Evolutionary conservation across 2,888 invertebrate genomes (phyloP).

Genomic region (Agrilus cyanescens): DNA sequence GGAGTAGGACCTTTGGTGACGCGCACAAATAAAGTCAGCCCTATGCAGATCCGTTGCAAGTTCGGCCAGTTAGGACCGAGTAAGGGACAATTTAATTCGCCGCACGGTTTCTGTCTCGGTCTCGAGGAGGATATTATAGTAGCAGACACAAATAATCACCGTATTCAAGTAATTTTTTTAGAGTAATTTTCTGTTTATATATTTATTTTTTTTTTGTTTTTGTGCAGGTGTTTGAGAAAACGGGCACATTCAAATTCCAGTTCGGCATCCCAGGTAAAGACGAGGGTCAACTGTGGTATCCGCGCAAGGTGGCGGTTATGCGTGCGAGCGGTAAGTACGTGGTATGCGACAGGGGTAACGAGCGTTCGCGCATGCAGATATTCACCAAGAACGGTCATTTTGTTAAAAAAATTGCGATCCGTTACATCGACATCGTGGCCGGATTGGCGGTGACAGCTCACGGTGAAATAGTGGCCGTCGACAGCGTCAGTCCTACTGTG

Average conservation of each 20-base stretch:
- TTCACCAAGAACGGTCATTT: constrained; percentile 94
- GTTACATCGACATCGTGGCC: constrained; percentile 85
- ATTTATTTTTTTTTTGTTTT: constrained; percentile 7
- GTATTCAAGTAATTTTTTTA: constrained; percentile 58
- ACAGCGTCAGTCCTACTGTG: constrained; percentile 93
- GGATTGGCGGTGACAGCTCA: constrained; percentile 86
- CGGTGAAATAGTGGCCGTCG: constrained; percentile 92
- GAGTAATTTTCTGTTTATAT: constrained; percentile 1
- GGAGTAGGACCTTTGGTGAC: constrained; percentile 26
- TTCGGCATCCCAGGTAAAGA: constrained; percentile 93
- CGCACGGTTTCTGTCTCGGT: constrained; percentile 93
- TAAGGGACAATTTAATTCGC: constrained; percentile 92
- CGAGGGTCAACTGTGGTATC: constrained; percentile 95
- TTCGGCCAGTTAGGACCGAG: constrained; percentile 89
- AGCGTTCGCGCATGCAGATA: constrained; percentile 93
- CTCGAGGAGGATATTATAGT: constrained; percentile 93
- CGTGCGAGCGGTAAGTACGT: constrained; percentile 80
- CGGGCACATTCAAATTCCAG: constrained; percentile 84
- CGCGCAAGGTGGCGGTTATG: constrained; percentile 89
- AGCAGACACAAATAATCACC: constrained; percentile 93
- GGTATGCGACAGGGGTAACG: constrained; percentile 95
- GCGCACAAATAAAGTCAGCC: constrained; percentile 61
- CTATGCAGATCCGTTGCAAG: constrained; percentile 83
- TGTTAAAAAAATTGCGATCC: constrained; percentile 84
- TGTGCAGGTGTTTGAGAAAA: constrained; percentile 82